A percentile compares a stretch with the other conserved stretches of the same genome.
Evolutionary conservation across 30 jellyfish, hydroid and myxozoan species (phyloP).

Genomic region (Nemopilema nomurai): DNA sequence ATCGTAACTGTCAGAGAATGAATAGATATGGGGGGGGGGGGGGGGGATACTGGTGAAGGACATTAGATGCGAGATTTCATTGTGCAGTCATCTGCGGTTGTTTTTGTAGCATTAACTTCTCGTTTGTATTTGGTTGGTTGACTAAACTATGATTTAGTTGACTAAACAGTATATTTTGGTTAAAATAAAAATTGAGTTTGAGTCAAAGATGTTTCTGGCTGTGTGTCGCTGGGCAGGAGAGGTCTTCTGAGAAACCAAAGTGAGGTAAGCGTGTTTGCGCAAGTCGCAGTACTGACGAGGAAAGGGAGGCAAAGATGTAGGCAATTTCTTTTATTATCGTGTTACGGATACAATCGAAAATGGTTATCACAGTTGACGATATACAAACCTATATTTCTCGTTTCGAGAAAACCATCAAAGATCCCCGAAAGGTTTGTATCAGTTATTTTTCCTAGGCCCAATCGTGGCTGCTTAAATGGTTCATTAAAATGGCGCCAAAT

Average conservation of each 20-base stretch:
- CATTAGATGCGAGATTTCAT: no score
- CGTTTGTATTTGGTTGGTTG: no score
- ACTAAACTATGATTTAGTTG: no score
- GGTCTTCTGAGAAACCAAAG: neutral
- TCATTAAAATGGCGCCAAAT: conserved; percentile 15
- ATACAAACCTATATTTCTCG: conserved; percentile 40
- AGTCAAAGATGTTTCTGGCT: no score
- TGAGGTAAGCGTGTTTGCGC: neutral
- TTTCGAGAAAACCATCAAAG: conserved; percentile 42
- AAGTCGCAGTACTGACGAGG: neutral
- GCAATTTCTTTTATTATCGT: neutral
- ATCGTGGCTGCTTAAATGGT: neutral
- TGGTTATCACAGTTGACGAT: conserved; percentile 58
- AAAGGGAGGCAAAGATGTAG: neutral
- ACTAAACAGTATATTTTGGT: no score
- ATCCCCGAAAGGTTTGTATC: conserved; percentile 60
- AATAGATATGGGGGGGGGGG: no score
- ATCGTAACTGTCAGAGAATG: no score
- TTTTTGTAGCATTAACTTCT: no score
- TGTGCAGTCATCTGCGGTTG: no score
- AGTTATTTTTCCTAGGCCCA: neutral
- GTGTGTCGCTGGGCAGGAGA: neutral
- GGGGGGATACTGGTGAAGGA: no score
- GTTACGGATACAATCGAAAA: neutral
- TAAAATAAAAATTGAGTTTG: no score